Conservation (phyloP, 2,888 invertebrate genomes). For the Euphydryas editha region DNA sequence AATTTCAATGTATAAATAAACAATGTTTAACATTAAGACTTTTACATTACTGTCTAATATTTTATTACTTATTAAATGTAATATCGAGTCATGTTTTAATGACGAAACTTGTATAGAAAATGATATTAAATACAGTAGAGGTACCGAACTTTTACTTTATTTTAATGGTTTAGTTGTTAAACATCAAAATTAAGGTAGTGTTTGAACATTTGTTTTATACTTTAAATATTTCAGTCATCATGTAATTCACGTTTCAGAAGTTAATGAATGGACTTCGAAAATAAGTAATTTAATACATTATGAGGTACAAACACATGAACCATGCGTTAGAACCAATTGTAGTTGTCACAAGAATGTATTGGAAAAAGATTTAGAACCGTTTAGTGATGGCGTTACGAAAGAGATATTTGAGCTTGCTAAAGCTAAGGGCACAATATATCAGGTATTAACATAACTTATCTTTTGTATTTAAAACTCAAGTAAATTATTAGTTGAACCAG, state of each 20-base stretch:
- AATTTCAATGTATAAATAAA: background rate
- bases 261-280: constrained; percentile 70
- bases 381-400: constrained; percentile 88
- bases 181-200: background rate
- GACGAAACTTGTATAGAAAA: constrained; percentile 29
- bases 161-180: background rate
- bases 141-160: constrained; percentile 24
- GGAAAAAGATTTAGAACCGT: constrained; percentile 87
- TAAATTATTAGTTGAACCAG: no score
- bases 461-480: background rate
- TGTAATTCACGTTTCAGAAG: constrained; percentile 62
- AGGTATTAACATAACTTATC: constrained; percentile 52
- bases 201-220: constrained; percentile 2
- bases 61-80: constrained; percentile 19
- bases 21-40: constrained; percentile 5
- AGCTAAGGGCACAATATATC: constrained; percentile 72
- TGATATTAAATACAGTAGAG: constrained; percentile 48
- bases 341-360: constrained; percentile 86
- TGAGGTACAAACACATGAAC: constrained; percentile 77
- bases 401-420: constrained; percentile 85
- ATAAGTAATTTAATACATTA: constrained; percentile 72
- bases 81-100: constrained; percentile 36
- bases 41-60: constrained; percentile 19
- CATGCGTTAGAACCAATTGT: constrained; percentile 84
- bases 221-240: background rate